A percentile compares a stretch with the other conserved stretches of the same genome.
Evolutionary conservation across 1,140 invertebrate species (phyloP).

Genomic region (Cydia strobilella): DNA sequence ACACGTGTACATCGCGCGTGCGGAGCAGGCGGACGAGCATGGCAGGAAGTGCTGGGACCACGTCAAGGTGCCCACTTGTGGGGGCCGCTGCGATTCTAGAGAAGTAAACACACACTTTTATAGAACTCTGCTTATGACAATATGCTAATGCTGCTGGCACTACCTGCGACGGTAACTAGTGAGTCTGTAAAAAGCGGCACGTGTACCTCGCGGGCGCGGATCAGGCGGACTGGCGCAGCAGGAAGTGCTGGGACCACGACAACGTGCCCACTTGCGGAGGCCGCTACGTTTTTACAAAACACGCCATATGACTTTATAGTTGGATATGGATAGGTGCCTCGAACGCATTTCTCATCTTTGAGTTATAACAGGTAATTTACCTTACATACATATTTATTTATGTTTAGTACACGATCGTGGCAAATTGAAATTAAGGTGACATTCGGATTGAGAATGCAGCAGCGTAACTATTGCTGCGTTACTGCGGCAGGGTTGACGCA

Average conservation of each 20-base stretch:
- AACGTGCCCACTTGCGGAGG: constrained; percentile 44
- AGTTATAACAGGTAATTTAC: too few relatives aligned
- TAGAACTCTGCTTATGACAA: neutral
- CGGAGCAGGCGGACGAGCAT: constrained; percentile 47
- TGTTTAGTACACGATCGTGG: too few relatives aligned
- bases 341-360: too few relatives aligned
- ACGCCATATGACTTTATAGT: too few relatives aligned
- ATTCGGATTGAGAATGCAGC: too few relatives aligned
- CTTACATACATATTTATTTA: too few relatives aligned
- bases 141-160: neutral
- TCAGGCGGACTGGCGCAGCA: constrained; percentile 45
- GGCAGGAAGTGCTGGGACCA: constrained; percentile 53
- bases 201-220: constrained; percentile 49
- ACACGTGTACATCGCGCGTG: constrained; percentile 46
- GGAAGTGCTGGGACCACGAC: constrained; percentile 51
- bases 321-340: too few relatives aligned
- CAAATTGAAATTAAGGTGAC: too few relatives aligned
- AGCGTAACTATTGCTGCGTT: too few relatives aligned
- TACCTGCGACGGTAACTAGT: neutral
- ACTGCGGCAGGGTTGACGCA: too few relatives aligned
- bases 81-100: constrained; percentile 56
- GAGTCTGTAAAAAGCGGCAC: constrained; percentile 38
- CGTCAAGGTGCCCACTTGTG: constrained; percentile 53
- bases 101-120: constrained; percentile 43
- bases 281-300: too few relatives aligned